Evolutionary conservation across 2,888 invertebrate species (phyloP).

Genomic region (Xanthia icteritia): DNA sequence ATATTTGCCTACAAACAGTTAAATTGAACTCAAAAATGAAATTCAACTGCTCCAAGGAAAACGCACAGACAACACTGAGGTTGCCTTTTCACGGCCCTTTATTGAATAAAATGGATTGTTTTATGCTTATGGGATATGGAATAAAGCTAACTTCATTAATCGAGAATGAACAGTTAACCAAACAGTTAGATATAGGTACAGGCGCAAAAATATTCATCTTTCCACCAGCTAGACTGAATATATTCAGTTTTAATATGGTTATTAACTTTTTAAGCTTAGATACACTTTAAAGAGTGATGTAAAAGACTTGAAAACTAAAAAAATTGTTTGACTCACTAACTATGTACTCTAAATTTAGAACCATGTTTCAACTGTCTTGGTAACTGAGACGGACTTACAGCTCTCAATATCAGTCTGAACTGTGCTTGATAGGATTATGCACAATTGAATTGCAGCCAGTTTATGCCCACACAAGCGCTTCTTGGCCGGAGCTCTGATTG

Average conservation of each 20-base stretch:
- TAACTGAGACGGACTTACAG: conserved; percentile 8
- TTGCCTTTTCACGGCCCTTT: conserved; percentile 5
- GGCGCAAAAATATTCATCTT: not conserved
- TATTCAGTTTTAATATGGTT: not conserved
- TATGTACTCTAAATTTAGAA: not conserved
- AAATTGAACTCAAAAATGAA: conserved; percentile 36
- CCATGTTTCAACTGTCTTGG: not conserved
- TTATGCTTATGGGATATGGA: not conserved
- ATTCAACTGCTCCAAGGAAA: conserved; percentile 42
- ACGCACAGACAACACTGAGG: conserved; percentile 4
- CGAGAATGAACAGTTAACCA: not conserved
- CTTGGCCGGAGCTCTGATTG: conserved; percentile 11
- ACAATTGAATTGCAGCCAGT: conserved; percentile 29
- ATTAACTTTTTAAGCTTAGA: not conserved
- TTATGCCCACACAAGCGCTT: conserved; percentile 16
- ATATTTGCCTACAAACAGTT: conserved; percentile 40
- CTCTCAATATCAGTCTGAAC: conserved; percentile 15
- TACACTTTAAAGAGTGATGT: not conserved
- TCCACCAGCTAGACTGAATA: not conserved
- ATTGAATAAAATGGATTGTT: conserved; percentile 9
- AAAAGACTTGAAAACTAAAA: not conserved
- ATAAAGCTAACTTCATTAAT: not conserved
- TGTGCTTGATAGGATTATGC: conserved; percentile 19
- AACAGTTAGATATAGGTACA: not conserved
- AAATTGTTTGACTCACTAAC: not conserved